phyloP scores from a whole-genome alignment of 2,888 invertebrate genomes.

The Campoplex capitator region DNA sequence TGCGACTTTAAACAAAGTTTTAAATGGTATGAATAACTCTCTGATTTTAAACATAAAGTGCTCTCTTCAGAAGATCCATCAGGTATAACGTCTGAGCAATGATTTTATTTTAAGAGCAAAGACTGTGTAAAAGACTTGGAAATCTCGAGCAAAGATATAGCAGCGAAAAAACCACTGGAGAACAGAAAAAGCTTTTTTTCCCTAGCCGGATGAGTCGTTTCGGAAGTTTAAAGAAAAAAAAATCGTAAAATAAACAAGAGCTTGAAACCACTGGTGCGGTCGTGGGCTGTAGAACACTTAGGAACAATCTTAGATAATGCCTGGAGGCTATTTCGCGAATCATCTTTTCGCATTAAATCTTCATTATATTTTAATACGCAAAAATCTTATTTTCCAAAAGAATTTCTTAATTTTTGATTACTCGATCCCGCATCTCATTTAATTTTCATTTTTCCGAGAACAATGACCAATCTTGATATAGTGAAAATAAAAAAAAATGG shows the following conservation, averaged over 20 bases:
- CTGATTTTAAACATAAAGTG: neutral
- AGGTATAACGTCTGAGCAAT: constrained; percentile 39
- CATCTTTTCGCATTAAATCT: constrained; percentile 25
- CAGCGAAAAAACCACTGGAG: neutral
- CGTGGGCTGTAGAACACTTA: neutral
- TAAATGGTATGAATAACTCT: neutral
- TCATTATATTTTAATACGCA: constrained; percentile 1
- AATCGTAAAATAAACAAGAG: constrained; percentile 35
- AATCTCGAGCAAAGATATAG: constrained; percentile 12
- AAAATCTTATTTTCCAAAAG: neutral
- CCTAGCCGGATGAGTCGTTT: constrained; percentile 31
- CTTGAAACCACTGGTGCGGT: neutral
- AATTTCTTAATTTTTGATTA: neutral
- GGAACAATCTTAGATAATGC: constrained; percentile 43
- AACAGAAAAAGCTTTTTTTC: constrained; percentile 17
- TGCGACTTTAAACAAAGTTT: neutral
- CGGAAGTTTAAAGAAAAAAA: constrained; percentile 53
- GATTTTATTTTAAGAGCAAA: constrained; percentile 32
- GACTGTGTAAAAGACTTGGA: neutral
- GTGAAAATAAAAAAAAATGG: neutral
- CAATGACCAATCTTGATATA: neutral
- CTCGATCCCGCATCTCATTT: neutral
- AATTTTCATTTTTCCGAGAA: neutral
- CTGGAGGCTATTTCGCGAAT: constrained; percentile 22
- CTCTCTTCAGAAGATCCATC: neutral